Percentiles rank a stretch among this genome's conserved stretches.
Conservation (phyloP, 1,140 invertebrate species). For the Apis laboriosa region DNA sequence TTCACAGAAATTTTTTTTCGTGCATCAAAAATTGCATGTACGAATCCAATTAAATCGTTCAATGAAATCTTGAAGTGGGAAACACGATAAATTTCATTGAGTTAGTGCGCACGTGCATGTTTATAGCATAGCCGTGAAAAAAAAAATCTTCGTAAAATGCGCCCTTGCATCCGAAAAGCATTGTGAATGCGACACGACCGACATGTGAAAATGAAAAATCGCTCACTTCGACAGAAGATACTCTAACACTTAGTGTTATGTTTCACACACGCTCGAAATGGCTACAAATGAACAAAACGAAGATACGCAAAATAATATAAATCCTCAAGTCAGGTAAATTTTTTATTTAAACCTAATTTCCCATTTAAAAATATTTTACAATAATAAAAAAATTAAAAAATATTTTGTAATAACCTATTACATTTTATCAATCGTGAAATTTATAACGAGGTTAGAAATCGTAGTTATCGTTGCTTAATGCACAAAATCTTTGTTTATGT, state of each 20-base stretch:
- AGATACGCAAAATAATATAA: constrained; percentile 20
- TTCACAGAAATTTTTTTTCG: background rate
- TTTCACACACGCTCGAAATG: background rate
- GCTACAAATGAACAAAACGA: constrained; percentile 12
- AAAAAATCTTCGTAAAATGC: constrained; percentile 9
- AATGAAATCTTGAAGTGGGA: background rate
- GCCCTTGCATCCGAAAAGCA: background rate
- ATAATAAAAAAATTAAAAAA: too few species aligned
- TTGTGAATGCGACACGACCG: background rate
- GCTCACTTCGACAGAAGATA: background rate
- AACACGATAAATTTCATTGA: background rate
- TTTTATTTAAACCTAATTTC: too few species aligned
- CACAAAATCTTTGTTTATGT: background rate
- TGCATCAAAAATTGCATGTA: background rate
- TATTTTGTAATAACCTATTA: background rate
- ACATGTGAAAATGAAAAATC: constrained; percentile 33
- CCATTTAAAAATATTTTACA: background rate
- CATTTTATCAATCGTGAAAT: background rate
- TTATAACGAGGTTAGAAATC: constrained; percentile 19
- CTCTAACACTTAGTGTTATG: constrained; percentile 24
- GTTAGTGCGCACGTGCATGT: background rate
- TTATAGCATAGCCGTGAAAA: background rate
- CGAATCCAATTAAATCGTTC: background rate
- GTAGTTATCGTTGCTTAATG: background rate
- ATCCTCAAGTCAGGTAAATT: constrained; percentile 46